Percentiles rank a stretch among this genome's conserved stretches.
phyloP scores from a whole-genome alignment of 2,797 vertebrate species.

The Arctocebus calabarensis region DNA sequence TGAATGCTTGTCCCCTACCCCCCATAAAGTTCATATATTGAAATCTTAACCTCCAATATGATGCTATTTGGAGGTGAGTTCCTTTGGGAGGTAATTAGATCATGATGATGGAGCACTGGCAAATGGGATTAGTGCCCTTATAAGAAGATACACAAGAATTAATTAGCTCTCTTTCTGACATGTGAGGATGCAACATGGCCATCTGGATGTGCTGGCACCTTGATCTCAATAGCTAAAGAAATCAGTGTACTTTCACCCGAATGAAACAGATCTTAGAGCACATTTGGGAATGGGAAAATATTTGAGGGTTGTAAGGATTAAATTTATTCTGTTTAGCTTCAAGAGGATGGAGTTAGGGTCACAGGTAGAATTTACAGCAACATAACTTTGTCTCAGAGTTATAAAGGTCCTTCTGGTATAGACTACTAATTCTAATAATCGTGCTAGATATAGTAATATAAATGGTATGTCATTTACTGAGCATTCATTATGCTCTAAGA shows the following conservation, averaged over 20 bases:
- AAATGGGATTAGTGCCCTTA: background rate
- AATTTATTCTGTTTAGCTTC: background rate
- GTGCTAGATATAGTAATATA: background rate
- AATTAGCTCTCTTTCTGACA: background rate
- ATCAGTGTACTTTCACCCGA: background rate
- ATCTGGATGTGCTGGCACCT: background rate
- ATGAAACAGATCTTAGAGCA: background rate
- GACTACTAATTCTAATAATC: background rate
- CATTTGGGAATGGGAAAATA: background rate
- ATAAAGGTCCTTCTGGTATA: background rate
- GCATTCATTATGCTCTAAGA: slow-evolving; percentile 23
- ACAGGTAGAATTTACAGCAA: background rate
- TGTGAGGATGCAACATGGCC: background rate
- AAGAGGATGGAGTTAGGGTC: background rate
- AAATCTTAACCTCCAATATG: background rate
- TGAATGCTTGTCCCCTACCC: background rate
- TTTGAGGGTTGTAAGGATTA: background rate
- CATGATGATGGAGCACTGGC: background rate
- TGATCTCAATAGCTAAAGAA: background rate
- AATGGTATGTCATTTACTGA: background rate
- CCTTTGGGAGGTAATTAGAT: background rate
- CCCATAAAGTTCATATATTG: background rate
- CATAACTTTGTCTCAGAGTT: slow-evolving; percentile 6
- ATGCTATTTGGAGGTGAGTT: background rate
- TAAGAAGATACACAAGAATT: background rate